Evolutionary conservation across 1,140 invertebrate genomes (phyloP).

Genomic region (Aphis gossypii): DNA sequence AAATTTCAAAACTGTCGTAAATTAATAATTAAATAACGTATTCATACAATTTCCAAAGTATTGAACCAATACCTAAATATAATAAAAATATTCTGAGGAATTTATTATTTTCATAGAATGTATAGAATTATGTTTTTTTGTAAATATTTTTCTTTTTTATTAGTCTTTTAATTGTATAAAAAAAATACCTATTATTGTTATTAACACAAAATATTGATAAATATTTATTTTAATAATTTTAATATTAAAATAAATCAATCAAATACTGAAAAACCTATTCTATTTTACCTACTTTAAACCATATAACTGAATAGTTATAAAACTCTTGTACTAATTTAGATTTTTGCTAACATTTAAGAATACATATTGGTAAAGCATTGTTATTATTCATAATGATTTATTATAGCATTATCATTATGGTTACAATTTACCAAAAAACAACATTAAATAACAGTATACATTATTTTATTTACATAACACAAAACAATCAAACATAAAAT

Average conservation of each 20-base stretch:
- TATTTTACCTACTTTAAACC: not conserved
- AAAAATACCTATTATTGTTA: too few species aligned
- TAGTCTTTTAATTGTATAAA: too few species aligned
- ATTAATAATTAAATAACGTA: not conserved
- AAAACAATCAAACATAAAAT: constrained; percentile 41
- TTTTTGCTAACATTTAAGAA: not conserved
- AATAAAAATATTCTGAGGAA: not conserved
- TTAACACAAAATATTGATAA: too few species aligned
- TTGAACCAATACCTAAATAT: not conserved
- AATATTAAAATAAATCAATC: not conserved
- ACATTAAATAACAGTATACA: constrained; percentile 46
- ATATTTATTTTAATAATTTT: not conserved
- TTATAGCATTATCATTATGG: not conserved
- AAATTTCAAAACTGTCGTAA: not conserved
- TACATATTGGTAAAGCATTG: not conserved
- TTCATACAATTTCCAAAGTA: not conserved
- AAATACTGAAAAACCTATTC: not conserved
- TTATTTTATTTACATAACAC: constrained; percentile 56
- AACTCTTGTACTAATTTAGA: not conserved
- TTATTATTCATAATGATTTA: not conserved
- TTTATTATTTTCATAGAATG: not conserved
- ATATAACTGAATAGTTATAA: not conserved
- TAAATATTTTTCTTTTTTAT: not conserved
- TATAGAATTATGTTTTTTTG: not conserved
- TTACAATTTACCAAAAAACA: not conserved